These are phyloP conservation scores for Drosophila macrospina DNA, from an alignment of 2,888 invertebrate genomes.

Conservation along the genomic window DNA sequence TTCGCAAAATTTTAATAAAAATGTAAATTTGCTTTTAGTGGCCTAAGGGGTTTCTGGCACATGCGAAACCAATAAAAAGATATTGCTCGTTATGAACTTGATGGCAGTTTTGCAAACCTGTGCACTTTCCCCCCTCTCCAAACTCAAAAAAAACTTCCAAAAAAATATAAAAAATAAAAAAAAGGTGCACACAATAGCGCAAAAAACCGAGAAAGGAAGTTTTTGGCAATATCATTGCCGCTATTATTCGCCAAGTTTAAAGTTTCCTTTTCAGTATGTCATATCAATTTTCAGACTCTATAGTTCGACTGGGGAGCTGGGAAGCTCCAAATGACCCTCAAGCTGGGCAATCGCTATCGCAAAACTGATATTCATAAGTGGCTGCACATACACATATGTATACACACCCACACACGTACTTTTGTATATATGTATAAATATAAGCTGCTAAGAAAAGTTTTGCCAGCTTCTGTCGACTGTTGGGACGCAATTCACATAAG, in stretches of 20 bases:
- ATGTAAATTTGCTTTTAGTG: constrained; percentile 68
- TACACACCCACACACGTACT: neutral
- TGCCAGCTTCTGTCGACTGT: constrained; percentile 1
- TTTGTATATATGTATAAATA: constrained; percentile 14
- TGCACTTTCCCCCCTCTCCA: constrained; percentile 12
- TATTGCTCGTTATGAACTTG: constrained; percentile 76
- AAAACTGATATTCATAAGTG: constrained; percentile 24
- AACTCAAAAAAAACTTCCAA: neutral
- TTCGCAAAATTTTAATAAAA: constrained; percentile 72
- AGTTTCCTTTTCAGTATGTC: constrained; percentile 28
- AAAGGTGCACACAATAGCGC: constrained; percentile 32
- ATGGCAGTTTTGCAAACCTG: constrained; percentile 57
- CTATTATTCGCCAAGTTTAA: constrained; percentile 46
- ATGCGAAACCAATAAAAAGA: constrained; percentile 73
- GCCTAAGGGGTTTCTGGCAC: constrained; percentile 69
- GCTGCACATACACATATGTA: neutral
- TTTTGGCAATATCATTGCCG: constrained; percentile 36
- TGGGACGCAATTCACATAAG: constrained; percentile 8
- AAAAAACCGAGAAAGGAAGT: constrained; percentile 24
- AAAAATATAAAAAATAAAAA: no score
- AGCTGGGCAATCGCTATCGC: constrained; percentile 9
- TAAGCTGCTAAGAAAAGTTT: constrained; percentile 30
- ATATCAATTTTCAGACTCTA: constrained; percentile 32
- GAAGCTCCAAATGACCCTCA: constrained; percentile 21
- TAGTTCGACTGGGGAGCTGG: constrained; percentile 22